phyloP scores from a whole-genome alignment of 2,888 invertebrate species.

The Philaethria dido region DNA sequence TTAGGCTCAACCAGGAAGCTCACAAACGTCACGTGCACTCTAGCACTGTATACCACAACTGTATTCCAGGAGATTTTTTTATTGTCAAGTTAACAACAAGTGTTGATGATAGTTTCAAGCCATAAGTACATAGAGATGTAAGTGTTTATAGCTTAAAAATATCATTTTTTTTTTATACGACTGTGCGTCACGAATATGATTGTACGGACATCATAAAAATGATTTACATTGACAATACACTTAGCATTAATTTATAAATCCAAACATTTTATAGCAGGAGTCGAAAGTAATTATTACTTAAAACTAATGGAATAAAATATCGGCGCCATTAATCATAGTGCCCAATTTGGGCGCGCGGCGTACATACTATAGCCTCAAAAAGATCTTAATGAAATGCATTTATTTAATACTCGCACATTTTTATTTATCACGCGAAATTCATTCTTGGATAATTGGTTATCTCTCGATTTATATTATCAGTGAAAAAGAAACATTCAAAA shows the following conservation, averaged over 20 bases:
- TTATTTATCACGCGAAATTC: conserved; percentile 59
- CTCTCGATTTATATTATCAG: conserved; percentile 36
- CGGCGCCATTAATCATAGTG: conserved; percentile 53
- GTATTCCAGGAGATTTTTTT: too few relatives aligned
- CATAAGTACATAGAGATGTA: too few relatives aligned
- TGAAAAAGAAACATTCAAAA: conserved; percentile 7
- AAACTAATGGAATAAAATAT: conserved; percentile 52
- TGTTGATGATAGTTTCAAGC: too few relatives aligned
- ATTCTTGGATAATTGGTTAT: conserved; percentile 60
- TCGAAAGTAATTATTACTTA: conserved; percentile 46
- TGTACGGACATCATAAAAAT: conserved; percentile 21
- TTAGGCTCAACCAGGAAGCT: too few relatives aligned
- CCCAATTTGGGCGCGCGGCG: conserved; percentile 48
- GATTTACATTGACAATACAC: conserved; percentile 5
- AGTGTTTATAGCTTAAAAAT: too few relatives aligned
- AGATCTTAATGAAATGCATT: conserved; percentile 52
- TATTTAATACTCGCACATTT: conserved; percentile 53
- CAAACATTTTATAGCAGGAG: conserved; percentile 48
- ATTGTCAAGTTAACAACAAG: too few relatives aligned
- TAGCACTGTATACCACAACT: too few relatives aligned
- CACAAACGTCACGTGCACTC: too few relatives aligned
- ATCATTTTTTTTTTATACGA: background rate
- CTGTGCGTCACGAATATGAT: background rate
- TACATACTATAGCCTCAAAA: conserved; percentile 48
- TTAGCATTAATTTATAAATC: conserved; percentile 33